Conservation (phyloP, 2,113 vertebrate species). For the Lynx canadensis region DNA sequence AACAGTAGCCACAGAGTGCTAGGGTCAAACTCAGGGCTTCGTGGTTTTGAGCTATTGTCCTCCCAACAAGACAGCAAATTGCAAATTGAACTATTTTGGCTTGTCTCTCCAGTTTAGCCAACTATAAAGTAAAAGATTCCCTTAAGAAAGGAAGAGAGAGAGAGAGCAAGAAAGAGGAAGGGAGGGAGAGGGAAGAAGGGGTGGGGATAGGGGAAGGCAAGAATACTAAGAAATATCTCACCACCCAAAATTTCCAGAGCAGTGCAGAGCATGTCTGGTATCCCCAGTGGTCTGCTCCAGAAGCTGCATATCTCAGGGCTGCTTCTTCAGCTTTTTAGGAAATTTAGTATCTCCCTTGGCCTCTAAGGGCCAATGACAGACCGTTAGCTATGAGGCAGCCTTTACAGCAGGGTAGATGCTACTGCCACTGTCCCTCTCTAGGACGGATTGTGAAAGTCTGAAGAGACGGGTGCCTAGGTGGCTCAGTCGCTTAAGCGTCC, state of each 20-base stretch:
- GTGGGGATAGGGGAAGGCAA: background rate
- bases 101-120: background rate
- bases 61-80: background rate
- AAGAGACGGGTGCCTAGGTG: background rate
- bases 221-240: background rate
- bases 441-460: background rate
- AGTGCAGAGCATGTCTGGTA: background rate
- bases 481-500: too few relatives aligned
- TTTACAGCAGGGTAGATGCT: background rate
- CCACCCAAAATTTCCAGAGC: background rate
- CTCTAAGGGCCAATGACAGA: background rate
- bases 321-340: background rate
- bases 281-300: background rate
- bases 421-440: background rate
- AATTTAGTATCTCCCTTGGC: background rate
- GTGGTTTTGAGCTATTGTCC: slow-evolving; percentile 68
- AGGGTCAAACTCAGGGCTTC: slow-evolving; percentile 63
- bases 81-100: background rate
- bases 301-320: background rate
- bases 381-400: background rate
- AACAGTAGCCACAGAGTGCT: slow-evolving; percentile 63
- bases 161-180: background rate
- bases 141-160: background rate
- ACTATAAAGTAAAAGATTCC: background rate
- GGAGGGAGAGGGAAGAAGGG: background rate